Percentiles rank a stretch among this genome's conserved stretches.
phyloP scores from a whole-genome alignment of 2,888 invertebrate species.

The Monochamus alternatus region DNA sequence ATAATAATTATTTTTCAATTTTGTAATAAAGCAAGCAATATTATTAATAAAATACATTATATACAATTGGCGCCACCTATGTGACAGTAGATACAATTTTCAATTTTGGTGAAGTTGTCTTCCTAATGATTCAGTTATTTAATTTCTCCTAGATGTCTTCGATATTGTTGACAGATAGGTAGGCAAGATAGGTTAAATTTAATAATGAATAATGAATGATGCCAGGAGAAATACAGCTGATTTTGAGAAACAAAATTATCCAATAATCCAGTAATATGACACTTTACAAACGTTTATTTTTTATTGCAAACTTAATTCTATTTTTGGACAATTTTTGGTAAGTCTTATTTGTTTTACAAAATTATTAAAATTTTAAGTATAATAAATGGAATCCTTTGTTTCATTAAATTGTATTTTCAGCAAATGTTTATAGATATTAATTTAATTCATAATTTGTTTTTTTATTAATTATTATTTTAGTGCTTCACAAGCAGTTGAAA shows the following conservation, averaged over 20 bases:
- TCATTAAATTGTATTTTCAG: neutral
- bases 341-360: neutral
- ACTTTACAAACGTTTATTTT: neutral
- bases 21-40: no score
- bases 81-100: neutral
- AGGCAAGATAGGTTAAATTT: neutral
- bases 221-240: constrained; percentile 11
- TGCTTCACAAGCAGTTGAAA: constrained; percentile 37
- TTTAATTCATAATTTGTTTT: no score
- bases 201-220: neutral
- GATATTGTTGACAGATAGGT: neutral
- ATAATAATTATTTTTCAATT: no score
- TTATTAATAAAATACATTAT: neutral
- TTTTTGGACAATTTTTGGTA: constrained; percentile 19
- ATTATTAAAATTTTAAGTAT: neutral
- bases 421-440: no score
- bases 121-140: neutral
- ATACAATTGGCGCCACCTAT: neutral
- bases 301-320: constrained; percentile 25
- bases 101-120: neutral
- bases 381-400: neutral
- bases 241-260: constrained; percentile 15
- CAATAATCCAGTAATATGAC: constrained; percentile 18
- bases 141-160: neutral
- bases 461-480: constrained; percentile 10